A percentile compares a stretch with the other conserved stretches of the same genome.
These are phyloP conservation scores for Spea hammondii DNA, from an alignment of 2,797 vertebrate genomes.

Conservation along the genomic window DNA sequence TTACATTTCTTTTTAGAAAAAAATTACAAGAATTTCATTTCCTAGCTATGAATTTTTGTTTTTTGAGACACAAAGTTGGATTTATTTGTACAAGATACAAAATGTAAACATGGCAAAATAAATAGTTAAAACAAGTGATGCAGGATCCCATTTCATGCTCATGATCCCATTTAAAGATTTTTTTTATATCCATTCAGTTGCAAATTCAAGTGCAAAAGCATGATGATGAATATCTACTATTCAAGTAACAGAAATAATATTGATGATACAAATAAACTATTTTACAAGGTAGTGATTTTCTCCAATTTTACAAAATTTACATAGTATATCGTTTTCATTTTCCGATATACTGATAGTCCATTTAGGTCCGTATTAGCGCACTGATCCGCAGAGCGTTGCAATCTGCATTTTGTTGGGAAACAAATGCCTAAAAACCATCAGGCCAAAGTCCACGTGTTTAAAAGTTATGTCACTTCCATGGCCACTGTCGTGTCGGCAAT, in stretches of 20 bases:
- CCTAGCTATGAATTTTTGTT: conserved; percentile 77
- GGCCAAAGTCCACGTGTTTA: conserved; percentile 53
- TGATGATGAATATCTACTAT: conserved; percentile 91
- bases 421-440: conserved; percentile 58
- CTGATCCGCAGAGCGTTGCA: conserved; percentile 68
- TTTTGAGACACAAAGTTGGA: conserved; percentile 86
- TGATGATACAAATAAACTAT: conserved; percentile 96
- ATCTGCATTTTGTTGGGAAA: conserved; percentile 67
- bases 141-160: conserved; percentile 88
- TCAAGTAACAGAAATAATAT: conserved; percentile 94
- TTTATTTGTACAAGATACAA: conserved; percentile 95
- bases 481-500: conserved; percentile 88
- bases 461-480: conserved; percentile 91
- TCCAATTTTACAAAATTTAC: conserved; percentile 94
- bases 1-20: conserved; percentile 80
- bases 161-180: conserved; percentile 84
- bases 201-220: conserved; percentile 94
- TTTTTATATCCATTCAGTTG: conserved; percentile 85
- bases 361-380: conserved; percentile 70
- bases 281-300: conserved; percentile 94
- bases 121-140: conserved; percentile 94
- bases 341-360: conserved; percentile 74
- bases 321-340: conserved; percentile 81
- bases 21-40: conserved; percentile 82
- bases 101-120: conserved; percentile 98